Base-by-base conservation (phyloP, 2,888 invertebrate species). In the Aspidiotus rigidus region DNA sequence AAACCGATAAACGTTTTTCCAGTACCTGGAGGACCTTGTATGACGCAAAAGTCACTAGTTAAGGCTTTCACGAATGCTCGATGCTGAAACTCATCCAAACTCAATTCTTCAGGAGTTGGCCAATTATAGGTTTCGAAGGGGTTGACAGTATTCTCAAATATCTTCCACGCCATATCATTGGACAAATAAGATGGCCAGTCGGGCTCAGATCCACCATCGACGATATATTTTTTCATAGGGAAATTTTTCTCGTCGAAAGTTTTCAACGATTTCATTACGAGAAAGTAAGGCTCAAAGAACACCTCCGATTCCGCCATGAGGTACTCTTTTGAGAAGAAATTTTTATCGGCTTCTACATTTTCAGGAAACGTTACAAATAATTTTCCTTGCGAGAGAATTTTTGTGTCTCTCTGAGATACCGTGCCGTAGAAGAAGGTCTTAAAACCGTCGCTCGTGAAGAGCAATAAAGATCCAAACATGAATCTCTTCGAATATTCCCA, bases 11-110 rank as follows among this genome's bases (percentile, higher is more conserved):
- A 88, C 0, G 92, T 91, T 80, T 92, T 92, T 0, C 92, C 93
- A 0, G 92, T 92, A 2, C 93, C 93, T 0, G 92, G 92, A 0
- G 92, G 92, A 0, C 93, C 92, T 80, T 92, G 91, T 71, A 92
- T 88, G 0, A 90, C 82, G 0, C 84, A 84, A 73, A 91, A 84
- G 77, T 90, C 86, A 74, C 83, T 81, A 0, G 84, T 85, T 6
- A 92, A 75, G 0, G 89, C 88, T 44, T 84, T 81, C 73, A 83
- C 80, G 74, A 84, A 85, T 0, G 92, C 91, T 53, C 78, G 75
- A 71, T 81, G 77, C 78, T 93, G 92, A 0, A 85, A 84, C 7
- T 79, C 76, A 76, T 91, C 88, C 5, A 91, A 78, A 41, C 78
- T 78, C 59, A 86, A 76, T 7, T 75, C 73, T 17, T 77, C 74